These are phyloP conservation scores for Hirundo rustica DNA, from an alignment of 2,797 vertebrate species.

Conservation along the genomic window DNA sequence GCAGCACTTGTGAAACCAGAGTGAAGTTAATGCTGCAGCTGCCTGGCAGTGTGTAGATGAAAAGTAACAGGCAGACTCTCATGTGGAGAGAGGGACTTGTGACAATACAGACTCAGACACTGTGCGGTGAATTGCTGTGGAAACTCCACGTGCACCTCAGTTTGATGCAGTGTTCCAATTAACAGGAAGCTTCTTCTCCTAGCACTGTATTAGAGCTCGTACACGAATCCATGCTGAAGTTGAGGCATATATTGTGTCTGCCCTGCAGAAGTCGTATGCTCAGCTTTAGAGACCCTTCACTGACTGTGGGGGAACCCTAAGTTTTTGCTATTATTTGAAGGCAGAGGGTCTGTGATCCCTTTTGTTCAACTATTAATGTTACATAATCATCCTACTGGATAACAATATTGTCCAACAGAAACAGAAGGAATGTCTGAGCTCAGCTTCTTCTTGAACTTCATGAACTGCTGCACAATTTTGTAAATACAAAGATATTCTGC, in stretches of 20 bases:
- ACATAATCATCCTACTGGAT: not conserved
- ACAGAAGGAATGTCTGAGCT: not conserved
- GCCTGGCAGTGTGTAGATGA: not conserved
- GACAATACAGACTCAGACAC: not conserved
- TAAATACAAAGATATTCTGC: not conserved
- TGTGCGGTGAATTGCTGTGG: not conserved
- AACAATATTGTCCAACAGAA: not conserved
- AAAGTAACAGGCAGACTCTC: not conserved
- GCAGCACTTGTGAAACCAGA: not conserved
- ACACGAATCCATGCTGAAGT: not conserved
- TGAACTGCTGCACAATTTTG: not conserved
- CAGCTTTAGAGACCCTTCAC: not conserved
- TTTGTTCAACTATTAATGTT: not conserved
- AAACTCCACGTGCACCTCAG: fast-evolving
- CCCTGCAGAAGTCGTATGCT: not conserved
- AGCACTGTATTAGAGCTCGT: not conserved
- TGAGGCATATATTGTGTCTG: not conserved
- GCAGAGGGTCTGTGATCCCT: not conserved
- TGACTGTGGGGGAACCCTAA: not conserved
- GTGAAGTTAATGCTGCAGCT: not conserved
- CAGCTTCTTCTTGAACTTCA: not conserved
- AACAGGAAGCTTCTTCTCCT: not conserved
- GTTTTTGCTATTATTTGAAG: not conserved
- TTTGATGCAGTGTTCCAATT: not conserved
- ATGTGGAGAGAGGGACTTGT: not conserved